Conservation (phyloP, 2,888 invertebrate species). For the Cabera pusaria region DNA sequence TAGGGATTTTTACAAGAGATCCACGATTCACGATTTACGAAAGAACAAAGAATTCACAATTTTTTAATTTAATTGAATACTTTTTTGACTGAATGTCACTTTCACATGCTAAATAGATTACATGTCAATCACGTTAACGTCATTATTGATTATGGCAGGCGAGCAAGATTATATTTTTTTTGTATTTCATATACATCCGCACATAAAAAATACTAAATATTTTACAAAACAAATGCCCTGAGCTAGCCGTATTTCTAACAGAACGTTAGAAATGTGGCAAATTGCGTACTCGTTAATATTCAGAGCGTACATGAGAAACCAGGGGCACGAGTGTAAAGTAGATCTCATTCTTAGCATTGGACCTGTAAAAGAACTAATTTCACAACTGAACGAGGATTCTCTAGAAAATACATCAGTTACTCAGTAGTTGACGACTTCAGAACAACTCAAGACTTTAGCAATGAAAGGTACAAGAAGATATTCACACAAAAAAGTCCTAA, state of each 20-base stretch:
- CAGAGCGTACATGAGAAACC: constrained; percentile 57
- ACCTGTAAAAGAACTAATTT: constrained; percentile 56
- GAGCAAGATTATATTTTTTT: too few relatives aligned
- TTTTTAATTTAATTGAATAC: too few relatives aligned
- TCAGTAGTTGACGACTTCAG: constrained; percentile 8
- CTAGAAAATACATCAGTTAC: constrained; percentile 25
- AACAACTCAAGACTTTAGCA: constrained; percentile 30
- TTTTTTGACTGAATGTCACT: too few relatives aligned
- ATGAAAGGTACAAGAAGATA: constrained; percentile 27
- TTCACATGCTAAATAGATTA: too few relatives aligned
- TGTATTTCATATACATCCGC: too few relatives aligned
- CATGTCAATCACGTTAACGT: too few relatives aligned
- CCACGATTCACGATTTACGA: too few relatives aligned
- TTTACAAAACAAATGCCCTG: constrained; percentile 4
- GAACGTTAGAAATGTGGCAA: constrained; percentile 68
- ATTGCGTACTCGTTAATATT: constrained; percentile 74
- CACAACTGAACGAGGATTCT: constrained; percentile 47
- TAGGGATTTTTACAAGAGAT: too few relatives aligned
- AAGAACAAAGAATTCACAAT: too few relatives aligned
- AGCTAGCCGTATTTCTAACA: constrained; percentile 1
- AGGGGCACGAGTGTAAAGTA: constrained; percentile 70
- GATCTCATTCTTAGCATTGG: constrained; percentile 69
- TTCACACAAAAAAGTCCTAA: constrained; percentile 18
- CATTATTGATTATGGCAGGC: too few relatives aligned
- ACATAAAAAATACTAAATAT: too few relatives aligned